phyloP scores from a whole-genome alignment of 2,888 invertebrate species.

The Girardia tigrina region DNA sequence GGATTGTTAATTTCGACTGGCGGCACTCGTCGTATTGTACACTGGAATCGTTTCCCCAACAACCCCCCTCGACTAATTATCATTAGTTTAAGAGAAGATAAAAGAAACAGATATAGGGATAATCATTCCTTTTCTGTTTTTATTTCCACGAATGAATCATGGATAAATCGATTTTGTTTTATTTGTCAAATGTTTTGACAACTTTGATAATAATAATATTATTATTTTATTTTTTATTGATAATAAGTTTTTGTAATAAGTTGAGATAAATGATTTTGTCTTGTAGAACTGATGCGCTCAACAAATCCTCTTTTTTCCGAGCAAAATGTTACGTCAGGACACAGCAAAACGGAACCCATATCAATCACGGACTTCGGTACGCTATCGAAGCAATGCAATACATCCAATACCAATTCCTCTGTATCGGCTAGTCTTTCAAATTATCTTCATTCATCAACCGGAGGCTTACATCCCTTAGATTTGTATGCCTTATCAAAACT shows the following conservation, averaged over 20 bases:
- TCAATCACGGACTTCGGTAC: conserved; percentile 9
- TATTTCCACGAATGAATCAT: not conserved
- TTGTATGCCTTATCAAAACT: conserved; percentile 23
- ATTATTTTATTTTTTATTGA: not conserved
- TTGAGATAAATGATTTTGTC: too few relatives aligned
- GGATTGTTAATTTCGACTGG: not conserved
- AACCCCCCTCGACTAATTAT: conserved; percentile 18
- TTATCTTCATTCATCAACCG: conserved; percentile 4
- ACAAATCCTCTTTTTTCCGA: not conserved
- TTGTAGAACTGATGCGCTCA: conserved; percentile 6
- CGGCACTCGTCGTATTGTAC: not conserved
- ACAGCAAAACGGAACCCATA: conserved; percentile 7
- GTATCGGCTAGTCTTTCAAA: conserved; percentile 11
- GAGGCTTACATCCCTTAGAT: conserved; percentile 20
- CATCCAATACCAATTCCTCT: not conserved
- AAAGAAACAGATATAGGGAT: not conserved
- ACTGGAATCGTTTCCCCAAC: not conserved
- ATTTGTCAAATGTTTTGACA: too few relatives aligned
- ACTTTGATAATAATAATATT: not conserved
- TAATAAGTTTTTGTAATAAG: not conserved
- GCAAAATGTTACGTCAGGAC: not conserved
- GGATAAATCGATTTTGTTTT: not conserved
- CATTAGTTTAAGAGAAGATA: not conserved
- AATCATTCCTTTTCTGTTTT: too few relatives aligned
- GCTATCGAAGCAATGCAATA: conserved; percentile 1